Base-by-base conservation (phyloP, 2,888 invertebrate genomes). In the Lydus trimaculatus region DNA sequence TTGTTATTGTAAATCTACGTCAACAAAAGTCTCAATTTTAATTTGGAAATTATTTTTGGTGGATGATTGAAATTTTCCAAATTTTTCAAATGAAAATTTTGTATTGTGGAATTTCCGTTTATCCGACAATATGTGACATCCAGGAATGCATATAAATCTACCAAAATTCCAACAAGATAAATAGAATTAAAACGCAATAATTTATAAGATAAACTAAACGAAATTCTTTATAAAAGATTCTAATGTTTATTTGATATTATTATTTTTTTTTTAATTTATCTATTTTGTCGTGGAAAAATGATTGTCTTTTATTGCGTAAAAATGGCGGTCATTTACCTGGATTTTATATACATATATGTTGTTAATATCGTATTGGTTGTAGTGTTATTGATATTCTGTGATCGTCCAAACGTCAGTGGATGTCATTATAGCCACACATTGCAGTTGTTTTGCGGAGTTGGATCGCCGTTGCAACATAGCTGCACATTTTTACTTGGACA, bases 401-500 rank as follows among this genome's bases (percentile, higher is more conserved):
- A 77, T 74, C 78, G 79, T 79, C 76, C 67, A 75, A 75, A 77
- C 76, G 76, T 79, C 78, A 78, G 70, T 74, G 73, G 72, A 73
- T 76, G 76, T 78, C 77, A 76, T 76, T 77, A 77, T 74, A 76
- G 74, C 73, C 73, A 69, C 67, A 72, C 73, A 75, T 73, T 75
- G 76, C 76, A 73, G 75, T 73, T 74, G 73, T 75, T 77, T 75
- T 75, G 74, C 75, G 69, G 72, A 70, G 68, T 68, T 71, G 72
- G 70, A 74, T 78, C 72, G 78, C 78, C 76, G 74, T 79, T 77
- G 78, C 75, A 75, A 75, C 76, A 80, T 80, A 76, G 75, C 76
- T 78, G 75, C 75, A 74, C 77, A 80, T 80, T 79, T 80, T 79
- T 80, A 78, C 78, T 75, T 77, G 74, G 75, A 78, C 76, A 73